phyloP scores from a whole-genome alignment of 2,888 invertebrate species.

The Acronicta aceris region DNA sequence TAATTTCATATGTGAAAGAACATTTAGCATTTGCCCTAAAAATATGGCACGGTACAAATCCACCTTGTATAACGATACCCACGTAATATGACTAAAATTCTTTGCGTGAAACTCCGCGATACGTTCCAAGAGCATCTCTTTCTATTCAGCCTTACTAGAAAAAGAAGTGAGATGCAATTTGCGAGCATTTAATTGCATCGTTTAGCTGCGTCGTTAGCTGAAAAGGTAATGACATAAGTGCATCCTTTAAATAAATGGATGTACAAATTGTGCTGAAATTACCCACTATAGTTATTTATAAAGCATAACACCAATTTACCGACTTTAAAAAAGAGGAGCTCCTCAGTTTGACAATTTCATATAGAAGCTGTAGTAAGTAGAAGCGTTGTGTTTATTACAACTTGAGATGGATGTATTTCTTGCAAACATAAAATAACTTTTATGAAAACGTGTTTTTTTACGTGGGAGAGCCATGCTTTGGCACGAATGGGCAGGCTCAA shows the following conservation, averaged over 20 bases:
- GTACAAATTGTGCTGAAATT: neutral
- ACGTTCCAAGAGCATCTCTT: constrained; percentile 3
- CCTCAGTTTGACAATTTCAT: no score
- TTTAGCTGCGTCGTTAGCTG: constrained; percentile 23
- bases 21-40: no score
- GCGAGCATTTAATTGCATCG: constrained; percentile 32
- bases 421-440: no score
- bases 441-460: no score
- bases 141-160: constrained; percentile 1
- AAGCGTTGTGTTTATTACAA: no score
- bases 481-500: no score
- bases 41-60: no score
- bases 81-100: neutral
- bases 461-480: no score
- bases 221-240: constrained; percentile 21
- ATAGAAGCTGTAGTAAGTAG: no score
- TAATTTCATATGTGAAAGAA: no score
- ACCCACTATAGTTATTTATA: neutral
- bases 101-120: neutral
- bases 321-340: no score
- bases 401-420: no score
- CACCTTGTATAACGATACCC: neutral
- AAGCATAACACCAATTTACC: neutral
- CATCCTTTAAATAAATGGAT: constrained; percentile 20
- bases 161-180: constrained; percentile 10